Conservation (phyloP, 2,797 vertebrate genomes). For the Chromis chromis region DNA sequence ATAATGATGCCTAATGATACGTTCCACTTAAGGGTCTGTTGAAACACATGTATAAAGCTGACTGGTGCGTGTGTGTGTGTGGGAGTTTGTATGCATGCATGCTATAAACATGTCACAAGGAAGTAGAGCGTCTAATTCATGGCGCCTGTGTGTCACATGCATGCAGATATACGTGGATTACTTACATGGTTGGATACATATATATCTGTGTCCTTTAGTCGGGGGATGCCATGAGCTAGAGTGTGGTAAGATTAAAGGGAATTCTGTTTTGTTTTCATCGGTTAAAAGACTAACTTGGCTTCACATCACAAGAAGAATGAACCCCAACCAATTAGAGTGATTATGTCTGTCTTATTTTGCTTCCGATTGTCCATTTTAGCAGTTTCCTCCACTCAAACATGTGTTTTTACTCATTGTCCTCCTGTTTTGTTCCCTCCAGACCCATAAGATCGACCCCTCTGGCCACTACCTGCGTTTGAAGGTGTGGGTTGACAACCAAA, state of each 20-base stretch:
- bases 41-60: slow-evolving; percentile 20
- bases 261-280: slow-evolving; percentile 5
- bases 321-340: neutral
- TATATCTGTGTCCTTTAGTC: slow-evolving; percentile 15
- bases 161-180: slow-evolving; percentile 17
- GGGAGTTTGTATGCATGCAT: slow-evolving; percentile 11
- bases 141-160: slow-evolving; percentile 18
- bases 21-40: slow-evolving; percentile 22
- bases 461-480: slow-evolving; percentile 92
- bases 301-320: neutral
- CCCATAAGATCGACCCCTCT: slow-evolving; percentile 87
- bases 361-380: neutral
- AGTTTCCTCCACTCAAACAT: neutral
- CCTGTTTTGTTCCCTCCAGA: slow-evolving; percentile 74
- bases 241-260: neutral
- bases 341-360: neutral
- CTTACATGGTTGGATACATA: neutral
- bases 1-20: slow-evolving; percentile 43
- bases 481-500: slow-evolving; percentile 87
- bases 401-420: neutral
- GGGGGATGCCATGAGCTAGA: neutral
- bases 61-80: slow-evolving; percentile 12
- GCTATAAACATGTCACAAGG: slow-evolving; percentile 43
- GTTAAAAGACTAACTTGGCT: too few relatives aligned
- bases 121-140: slow-evolving; percentile 60